Conservation (phyloP, 2,113 vertebrate genomes). For the Rhinoderma darwinii region DNA sequence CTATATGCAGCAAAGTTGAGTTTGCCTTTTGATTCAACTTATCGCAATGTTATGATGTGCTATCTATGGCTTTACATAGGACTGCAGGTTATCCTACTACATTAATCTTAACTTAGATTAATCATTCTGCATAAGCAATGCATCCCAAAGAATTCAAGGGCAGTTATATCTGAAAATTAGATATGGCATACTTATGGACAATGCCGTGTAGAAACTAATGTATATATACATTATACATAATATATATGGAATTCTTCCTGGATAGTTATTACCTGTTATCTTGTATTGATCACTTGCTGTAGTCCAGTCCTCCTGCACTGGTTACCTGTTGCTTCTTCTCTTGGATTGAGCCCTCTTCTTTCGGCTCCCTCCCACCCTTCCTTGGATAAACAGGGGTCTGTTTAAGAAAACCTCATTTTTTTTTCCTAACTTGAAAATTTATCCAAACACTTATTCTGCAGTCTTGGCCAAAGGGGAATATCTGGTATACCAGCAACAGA, state of each 20-base stretch:
- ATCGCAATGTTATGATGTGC: neutral
- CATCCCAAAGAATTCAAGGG: neutral
- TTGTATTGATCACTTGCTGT: neutral
- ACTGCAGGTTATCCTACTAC: too few relatives aligned
- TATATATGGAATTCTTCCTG: neutral
- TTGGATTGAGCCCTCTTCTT: neutral
- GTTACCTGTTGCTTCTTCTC: conserved; percentile 36
- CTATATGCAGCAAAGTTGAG: too few relatives aligned
- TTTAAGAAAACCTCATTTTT: conserved; percentile 9
- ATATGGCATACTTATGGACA: neutral
- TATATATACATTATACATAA: too few relatives aligned
- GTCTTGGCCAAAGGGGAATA: neutral
- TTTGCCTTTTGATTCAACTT: neutral
- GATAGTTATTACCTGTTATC: neutral
- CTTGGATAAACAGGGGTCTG: conserved; percentile 17
- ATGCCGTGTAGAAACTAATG: neutral
- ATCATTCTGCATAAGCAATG: neutral
- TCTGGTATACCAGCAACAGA: neutral
- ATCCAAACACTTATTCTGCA: neutral
- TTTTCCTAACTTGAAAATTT: conserved; percentile 16
- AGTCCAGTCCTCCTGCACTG: neutral
- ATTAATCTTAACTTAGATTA: too few relatives aligned
- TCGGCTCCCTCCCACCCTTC: neutral
- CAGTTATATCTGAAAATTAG: neutral
- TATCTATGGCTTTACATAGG: too few relatives aligned